Conservation (phyloP, 1,140 invertebrate species). For the Saccostrea cuccullata region DNA sequence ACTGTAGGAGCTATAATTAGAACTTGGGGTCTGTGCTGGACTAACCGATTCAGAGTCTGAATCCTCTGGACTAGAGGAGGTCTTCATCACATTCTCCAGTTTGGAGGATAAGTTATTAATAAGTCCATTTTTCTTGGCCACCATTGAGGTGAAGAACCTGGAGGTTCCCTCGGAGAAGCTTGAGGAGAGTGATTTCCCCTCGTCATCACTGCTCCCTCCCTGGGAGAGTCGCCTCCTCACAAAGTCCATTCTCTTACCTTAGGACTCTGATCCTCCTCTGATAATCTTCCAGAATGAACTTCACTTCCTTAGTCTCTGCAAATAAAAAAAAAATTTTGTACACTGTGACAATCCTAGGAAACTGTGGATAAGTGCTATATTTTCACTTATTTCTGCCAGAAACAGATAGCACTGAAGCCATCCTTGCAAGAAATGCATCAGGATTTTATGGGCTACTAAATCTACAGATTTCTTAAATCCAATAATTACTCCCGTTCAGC, state of each 20-base stretch:
- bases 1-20: constrained; percentile 35
- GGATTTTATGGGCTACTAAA: background rate
- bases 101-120: constrained; percentile 73
- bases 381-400: background rate
- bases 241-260: constrained; percentile 50
- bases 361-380: background rate
- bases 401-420: background rate
- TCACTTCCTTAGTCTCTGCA: background rate
- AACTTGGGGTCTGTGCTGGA: constrained; percentile 33
- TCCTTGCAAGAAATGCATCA: background rate
- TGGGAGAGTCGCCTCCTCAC: constrained; percentile 51
- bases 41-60: constrained; percentile 43
- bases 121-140: constrained; percentile 76
- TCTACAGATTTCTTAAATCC: background rate
- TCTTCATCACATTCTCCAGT: constrained; percentile 70
- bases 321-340: background rate
- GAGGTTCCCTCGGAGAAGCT: constrained; percentile 75
- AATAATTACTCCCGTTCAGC: background rate
- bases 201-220: constrained; percentile 61
- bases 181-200: constrained; percentile 61
- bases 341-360: background rate
- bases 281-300: background rate
- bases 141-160: constrained; percentile 73
- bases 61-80: constrained; percentile 61
- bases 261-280: background rate